These are phyloP conservation scores for Nothobranchius kuhntae DNA, from an alignment of 2,113 vertebrate genomes.

Conservation along the genomic window DNA sequence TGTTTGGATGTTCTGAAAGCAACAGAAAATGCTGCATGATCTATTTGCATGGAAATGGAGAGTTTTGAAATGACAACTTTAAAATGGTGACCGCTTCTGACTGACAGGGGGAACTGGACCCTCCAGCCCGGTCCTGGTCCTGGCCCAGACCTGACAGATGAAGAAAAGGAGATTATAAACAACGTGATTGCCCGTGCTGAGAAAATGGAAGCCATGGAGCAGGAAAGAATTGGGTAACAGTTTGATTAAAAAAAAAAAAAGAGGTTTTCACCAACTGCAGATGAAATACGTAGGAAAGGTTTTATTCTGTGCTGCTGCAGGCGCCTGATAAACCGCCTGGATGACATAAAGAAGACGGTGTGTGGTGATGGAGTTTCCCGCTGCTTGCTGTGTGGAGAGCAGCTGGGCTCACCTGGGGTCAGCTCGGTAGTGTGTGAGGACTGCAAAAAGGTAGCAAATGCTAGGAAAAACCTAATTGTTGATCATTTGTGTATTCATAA, in stretches of 20 bases:
- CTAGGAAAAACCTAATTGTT: conserved; percentile 6
- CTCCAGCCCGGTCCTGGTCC: conserved; percentile 63
- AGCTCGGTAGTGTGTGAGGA: conserved; percentile 93
- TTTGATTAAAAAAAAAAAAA: background rate
- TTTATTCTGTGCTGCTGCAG: conserved; percentile 66
- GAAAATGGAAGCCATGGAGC: conserved; percentile 98
- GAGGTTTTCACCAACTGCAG: too few relatives aligned
- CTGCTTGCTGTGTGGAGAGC: conserved; percentile 94
- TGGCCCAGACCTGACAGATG: conserved; percentile 90
- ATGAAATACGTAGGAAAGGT: conserved; percentile 1
- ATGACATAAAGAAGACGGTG: conserved; percentile 92
- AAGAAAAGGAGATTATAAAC: conserved; percentile 98
- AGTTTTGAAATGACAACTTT: conserved; percentile 8
- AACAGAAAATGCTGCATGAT: background rate
- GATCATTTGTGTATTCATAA: background rate
- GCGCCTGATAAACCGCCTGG: conserved; percentile 91
- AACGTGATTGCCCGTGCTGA: conserved; percentile 90
- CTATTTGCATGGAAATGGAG: background rate
- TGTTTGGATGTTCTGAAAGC: background rate
- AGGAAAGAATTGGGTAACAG: conserved; percentile 92
- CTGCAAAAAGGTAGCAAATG: conserved; percentile 89
- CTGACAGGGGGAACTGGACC: conserved; percentile 72
- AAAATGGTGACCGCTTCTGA: conserved; percentile 40
- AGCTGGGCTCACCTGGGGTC: conserved; percentile 85
- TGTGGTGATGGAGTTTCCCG: conserved; percentile 91